Percentiles rank a stretch among this genome's conserved stretches.
Evolutionary conservation across 2,113 vertebrate genomes (phyloP).

Genomic region (Otis tarda): DNA sequence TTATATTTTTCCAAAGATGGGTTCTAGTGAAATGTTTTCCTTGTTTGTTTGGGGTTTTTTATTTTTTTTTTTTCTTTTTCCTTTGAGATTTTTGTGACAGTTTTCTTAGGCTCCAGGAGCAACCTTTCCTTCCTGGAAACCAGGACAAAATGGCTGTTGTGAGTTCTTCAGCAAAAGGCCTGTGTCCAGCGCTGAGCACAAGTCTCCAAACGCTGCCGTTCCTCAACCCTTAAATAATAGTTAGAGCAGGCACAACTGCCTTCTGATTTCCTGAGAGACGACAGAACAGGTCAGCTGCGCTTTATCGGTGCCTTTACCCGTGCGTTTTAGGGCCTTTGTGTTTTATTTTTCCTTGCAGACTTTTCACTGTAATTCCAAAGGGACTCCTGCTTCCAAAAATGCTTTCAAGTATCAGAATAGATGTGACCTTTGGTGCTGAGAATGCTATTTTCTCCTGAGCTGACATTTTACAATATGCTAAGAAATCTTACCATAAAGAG

Average conservation of each 20-base stretch:
- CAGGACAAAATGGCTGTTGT: conserved; percentile 37
- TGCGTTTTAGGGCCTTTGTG: neutral
- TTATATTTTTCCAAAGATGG: conserved; percentile 44
- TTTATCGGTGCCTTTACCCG: neutral
- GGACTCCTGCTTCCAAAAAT: neutral
- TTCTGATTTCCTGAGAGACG: neutral
- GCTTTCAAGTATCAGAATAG: neutral
- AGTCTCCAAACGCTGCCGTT: neutral
- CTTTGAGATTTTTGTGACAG: neutral
- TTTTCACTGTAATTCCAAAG: neutral
- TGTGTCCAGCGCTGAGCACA: neutral
- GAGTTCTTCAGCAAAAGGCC: neutral
- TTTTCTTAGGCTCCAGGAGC: conserved; percentile 38
- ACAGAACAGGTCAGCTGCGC: neutral
- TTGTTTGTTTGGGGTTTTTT: conserved; percentile 34
- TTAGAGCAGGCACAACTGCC: neutral
- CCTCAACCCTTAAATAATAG: neutral
- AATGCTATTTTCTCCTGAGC: neutral
- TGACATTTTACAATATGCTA: neutral
- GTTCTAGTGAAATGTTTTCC: conserved; percentile 40
- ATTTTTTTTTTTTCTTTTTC: neutral
- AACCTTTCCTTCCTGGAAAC: conserved; percentile 55
- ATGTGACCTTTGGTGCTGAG: neutral
- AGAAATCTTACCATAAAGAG: neutral
- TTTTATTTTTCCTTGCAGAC: neutral